Percentiles rank a stretch among this genome's conserved stretches.
Evolutionary conservation across 2,888 invertebrate genomes (phyloP).

Genomic region (Drosophila pseudotakahashii): DNA sequence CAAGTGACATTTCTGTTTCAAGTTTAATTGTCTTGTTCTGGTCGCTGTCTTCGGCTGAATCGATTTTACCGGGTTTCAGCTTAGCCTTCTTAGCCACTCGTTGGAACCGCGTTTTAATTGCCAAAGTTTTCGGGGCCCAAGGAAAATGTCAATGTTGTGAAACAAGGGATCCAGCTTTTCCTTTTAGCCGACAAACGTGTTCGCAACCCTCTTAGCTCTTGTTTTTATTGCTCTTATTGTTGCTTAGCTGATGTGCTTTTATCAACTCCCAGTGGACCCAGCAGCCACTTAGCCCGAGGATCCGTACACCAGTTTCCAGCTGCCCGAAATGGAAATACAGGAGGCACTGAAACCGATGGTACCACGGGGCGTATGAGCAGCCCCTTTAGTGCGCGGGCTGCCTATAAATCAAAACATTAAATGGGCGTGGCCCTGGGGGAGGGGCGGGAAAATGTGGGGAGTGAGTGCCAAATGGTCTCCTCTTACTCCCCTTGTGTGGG

Average conservation of each 20-base stretch:
- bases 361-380: slow-evolving; percentile 40
- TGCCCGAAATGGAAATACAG: slow-evolving; percentile 45
- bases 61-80: slow-evolving; percentile 48
- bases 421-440: slow-evolving; percentile 56
- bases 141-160: slow-evolving; percentile 20
- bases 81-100: slow-evolving; percentile 11
- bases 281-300: slow-evolving; percentile 63
- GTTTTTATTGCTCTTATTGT: slow-evolving; percentile 30
- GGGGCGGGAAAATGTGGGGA: slow-evolving; percentile 1
- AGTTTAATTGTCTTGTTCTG: slow-evolving; percentile 72
- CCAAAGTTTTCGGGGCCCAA: slow-evolving; percentile 40
- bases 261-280: slow-evolving; percentile 64
- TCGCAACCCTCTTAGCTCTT: slow-evolving; percentile 21
- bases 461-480: slow-evolving; percentile 37
- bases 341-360: slow-evolving; percentile 17
- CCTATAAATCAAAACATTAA: slow-evolving; percentile 77
- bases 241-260: slow-evolving; percentile 51
- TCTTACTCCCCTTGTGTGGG: slow-evolving; percentile 3
- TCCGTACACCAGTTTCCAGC: slow-evolving; percentile 10
- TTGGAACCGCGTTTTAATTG: slow-evolving; percentile 51
- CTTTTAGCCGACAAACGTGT: slow-evolving; percentile 4
- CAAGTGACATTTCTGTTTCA: slow-evolving; percentile 62
- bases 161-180: not conserved
- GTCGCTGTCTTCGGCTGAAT: slow-evolving; percentile 46
- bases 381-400: slow-evolving; percentile 23